Base-by-base conservation (phyloP, 2,888 invertebrate genomes). In the Opisthograptis luteolata region DNA sequence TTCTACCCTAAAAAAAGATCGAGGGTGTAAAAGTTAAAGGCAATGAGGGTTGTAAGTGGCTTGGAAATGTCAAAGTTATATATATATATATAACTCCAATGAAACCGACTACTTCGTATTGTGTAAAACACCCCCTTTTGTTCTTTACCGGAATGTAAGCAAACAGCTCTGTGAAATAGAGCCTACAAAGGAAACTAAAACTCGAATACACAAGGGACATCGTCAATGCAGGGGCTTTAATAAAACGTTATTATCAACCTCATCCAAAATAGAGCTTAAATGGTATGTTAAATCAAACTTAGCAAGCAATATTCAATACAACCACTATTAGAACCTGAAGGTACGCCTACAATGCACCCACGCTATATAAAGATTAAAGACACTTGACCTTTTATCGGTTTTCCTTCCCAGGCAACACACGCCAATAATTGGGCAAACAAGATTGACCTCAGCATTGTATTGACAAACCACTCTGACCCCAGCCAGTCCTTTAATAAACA, bases 381-480 rank as follows among this genome's bases (percentile, higher is more conserved):
- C 55, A 51, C 54, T 59, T 62, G 59, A 62, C 62, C 59, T 54
- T 43, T 59, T 50, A 49, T 55, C 45, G 30, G 22, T 61, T 59
- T 62, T 61, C 60, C 59, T 60, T 54, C 56, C 54, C 46, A n/a
- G n/a, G n/a, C n/a, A 48, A 52, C 57, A 45, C 57, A 46, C 28
- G 40, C 28, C 53, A 49, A 53, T 61, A 66, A 68, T 67, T 66
- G 49, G 54, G 55, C 59, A 71, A 70, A 66, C 64, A 69, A 43
- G 50, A 42, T 42, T 59, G 61, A 70, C 71, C 70, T 62, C 58
- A 44, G 31, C 22, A 55, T 60, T 62, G 62, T 57, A 60, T 65
- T 62, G 62, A 68, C 67, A 66, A 59, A 64, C 52, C 53, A 44
- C 58, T 55, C 42, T 45, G 49, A 57, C 61, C 66, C 44, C 43